Percentiles rank a stretch among this genome's conserved stretches.
These are phyloP conservation scores for Larimichthys polyactis DNA, from an alignment of 2,113 vertebrate species.

Conservation along the genomic window DNA sequence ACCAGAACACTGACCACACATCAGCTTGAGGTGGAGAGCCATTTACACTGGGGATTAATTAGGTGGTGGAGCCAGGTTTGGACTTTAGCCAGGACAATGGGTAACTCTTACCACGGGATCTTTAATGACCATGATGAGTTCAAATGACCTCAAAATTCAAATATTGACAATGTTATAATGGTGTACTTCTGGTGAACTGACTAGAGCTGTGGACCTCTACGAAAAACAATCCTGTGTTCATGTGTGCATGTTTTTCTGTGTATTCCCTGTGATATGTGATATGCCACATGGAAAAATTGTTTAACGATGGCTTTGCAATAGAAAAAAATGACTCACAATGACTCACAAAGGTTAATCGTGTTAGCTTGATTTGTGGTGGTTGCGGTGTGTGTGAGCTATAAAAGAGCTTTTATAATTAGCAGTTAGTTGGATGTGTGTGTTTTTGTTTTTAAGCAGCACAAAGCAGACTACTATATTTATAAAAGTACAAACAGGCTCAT, in stretches of 20 bases:
- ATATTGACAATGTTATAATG: background rate
- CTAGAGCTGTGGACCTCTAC: background rate
- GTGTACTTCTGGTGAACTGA: background rate
- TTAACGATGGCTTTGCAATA: background rate
- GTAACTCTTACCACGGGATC: too few species aligned
- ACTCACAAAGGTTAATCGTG: background rate
- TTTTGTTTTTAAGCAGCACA: background rate
- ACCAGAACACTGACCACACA: too few species aligned
- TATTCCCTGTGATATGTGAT: background rate
- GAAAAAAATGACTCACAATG: too few species aligned
- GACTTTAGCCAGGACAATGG: too few species aligned
- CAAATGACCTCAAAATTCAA: background rate
- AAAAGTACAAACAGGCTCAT: background rate
- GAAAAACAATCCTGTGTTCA: background rate
- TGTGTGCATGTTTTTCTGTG: background rate
- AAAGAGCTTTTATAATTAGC: slow-evolving; percentile 1
- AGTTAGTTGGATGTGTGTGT: background rate
- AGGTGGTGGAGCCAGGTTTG: too few species aligned
- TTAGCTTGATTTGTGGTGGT: background rate
- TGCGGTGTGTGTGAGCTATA: background rate
- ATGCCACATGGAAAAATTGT: background rate
- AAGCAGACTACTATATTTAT: background rate
- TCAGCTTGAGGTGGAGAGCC: too few species aligned
- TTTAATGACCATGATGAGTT: background rate
- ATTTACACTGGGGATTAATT: too few species aligned